These are phyloP conservation scores for Microctenopoma lineatum DNA, from an alignment of 2,797 vertebrate genomes.

Conservation along the genomic window DNA sequence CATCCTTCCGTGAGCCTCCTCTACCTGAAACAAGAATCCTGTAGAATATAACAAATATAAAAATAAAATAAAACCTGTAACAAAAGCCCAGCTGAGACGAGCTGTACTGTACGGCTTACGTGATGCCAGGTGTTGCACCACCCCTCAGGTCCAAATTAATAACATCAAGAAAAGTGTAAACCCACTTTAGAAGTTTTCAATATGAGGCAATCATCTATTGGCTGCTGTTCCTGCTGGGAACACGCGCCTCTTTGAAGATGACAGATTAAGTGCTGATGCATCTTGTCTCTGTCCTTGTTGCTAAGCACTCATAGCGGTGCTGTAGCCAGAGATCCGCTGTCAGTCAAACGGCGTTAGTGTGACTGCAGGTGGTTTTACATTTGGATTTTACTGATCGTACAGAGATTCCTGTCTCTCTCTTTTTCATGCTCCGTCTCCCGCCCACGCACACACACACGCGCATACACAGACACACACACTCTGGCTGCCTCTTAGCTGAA, in stretches of 20 bases:
- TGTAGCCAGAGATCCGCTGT: slow-evolving; percentile 29
- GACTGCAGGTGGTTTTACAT: slow-evolving; percentile 3
- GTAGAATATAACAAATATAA: background rate
- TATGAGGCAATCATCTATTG: slow-evolving; percentile 7
- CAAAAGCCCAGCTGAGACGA: background rate
- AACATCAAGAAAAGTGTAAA: background rate
- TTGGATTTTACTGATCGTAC: slow-evolving; percentile 18
- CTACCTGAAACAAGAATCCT: background rate
- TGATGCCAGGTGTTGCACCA: background rate
- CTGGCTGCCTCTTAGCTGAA: slow-evolving; percentile 70
- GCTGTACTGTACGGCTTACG: background rate
- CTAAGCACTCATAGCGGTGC: slow-evolving; percentile 22
- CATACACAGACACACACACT: slow-evolving; percentile 24
- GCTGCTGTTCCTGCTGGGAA: slow-evolving; percentile 18
- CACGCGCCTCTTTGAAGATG: slow-evolving; percentile 10
- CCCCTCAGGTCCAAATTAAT: slow-evolving; percentile 8
- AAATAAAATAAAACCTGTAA: background rate
- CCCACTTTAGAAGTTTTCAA: background rate
- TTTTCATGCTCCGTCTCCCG: too few relatives aligned
- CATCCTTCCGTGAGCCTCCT: background rate
- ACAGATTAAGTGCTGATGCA: slow-evolving; percentile 39
- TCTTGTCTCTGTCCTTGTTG: slow-evolving; percentile 45
- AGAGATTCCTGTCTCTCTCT: background rate
- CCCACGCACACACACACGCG: background rate
- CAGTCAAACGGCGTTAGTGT: slow-evolving; percentile 29